A percentile compares a stretch with the other conserved stretches of the same genome.
phyloP scores from a whole-genome alignment of 2,113 vertebrate species.

The Dasypus novemcinctus region DNA sequence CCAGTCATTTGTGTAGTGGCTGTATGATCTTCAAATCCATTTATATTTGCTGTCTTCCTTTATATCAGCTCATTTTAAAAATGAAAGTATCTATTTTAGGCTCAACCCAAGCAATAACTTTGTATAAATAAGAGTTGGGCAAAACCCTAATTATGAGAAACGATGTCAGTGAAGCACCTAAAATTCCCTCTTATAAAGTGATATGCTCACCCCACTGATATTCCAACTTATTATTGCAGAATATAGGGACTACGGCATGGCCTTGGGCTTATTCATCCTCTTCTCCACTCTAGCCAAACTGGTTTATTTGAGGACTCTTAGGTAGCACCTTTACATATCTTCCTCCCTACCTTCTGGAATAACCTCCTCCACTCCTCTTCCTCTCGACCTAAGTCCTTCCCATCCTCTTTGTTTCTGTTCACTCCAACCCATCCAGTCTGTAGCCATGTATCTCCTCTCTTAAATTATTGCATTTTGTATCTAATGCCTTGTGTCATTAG shows the following conservation, averaged over 20 bases:
- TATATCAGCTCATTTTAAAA: conserved; percentile 18
- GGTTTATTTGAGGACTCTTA: conserved; percentile 39
- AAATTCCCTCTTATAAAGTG: neutral
- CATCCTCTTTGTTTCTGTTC: neutral
- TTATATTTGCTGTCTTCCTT: conserved; percentile 19
- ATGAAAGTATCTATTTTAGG: neutral
- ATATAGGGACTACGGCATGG: conserved; percentile 18
- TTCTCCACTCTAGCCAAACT: conserved; percentile 50
- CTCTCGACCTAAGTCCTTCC: conserved; percentile 3
- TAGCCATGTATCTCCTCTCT: neutral
- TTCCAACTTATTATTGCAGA: neutral
- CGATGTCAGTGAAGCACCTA: neutral
- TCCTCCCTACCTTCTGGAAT: conserved; percentile 20
- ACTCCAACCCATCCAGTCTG: neutral
- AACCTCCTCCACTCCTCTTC: conserved; percentile 8
- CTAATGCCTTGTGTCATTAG: neutral
- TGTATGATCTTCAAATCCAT: neutral
- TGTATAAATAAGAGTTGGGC: neutral
- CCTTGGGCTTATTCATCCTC: neutral
- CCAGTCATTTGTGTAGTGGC: neutral
- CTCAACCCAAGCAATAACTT: neutral
- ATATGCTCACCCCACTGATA: neutral
- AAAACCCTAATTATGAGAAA: neutral
- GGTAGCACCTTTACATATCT: neutral
- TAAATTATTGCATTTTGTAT: neutral